phyloP scores from a whole-genome alignment of 1,140 invertebrate species.

The Eurosta solidaginis region DNA sequence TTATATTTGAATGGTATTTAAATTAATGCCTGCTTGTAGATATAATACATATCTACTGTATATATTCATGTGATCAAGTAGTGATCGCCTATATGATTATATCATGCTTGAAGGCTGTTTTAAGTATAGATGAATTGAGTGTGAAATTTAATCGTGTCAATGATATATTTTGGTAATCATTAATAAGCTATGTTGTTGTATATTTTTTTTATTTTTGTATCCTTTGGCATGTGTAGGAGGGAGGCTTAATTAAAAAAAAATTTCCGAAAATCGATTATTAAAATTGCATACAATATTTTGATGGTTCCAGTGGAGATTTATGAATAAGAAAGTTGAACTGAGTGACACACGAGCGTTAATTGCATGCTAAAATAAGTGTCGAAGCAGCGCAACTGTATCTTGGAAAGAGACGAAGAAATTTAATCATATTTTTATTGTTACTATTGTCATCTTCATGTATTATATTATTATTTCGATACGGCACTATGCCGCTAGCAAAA shows the following conservation, averaged over 20 bases:
- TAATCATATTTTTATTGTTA: no score
- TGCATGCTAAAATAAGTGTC: no score
- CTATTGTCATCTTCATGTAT: no score
- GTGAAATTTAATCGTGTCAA: constrained; percentile 9
- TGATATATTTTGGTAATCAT: neutral
- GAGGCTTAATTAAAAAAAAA: constrained; percentile 16
- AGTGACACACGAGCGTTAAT: neutral
- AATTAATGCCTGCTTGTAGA: neutral
- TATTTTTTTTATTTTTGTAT: neutral
- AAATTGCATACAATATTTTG: neutral
- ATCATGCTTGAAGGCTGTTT: neutral
- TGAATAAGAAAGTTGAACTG: neutral
- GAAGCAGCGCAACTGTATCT: no score
- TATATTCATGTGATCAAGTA: no score
- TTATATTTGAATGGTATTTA: constrained; percentile 2
- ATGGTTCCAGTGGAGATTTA: neutral
- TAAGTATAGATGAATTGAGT: neutral
- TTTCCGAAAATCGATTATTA: neutral
- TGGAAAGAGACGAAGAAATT: no score
- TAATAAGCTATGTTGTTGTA: neutral
- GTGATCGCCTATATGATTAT: neutral
- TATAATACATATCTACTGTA: no score
- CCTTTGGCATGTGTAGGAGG: no score
- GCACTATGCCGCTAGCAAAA: no score
- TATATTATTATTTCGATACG: no score